phyloP scores from a whole-genome alignment of 2,797 vertebrate genomes.

The Acanthornis magna region DNA sequence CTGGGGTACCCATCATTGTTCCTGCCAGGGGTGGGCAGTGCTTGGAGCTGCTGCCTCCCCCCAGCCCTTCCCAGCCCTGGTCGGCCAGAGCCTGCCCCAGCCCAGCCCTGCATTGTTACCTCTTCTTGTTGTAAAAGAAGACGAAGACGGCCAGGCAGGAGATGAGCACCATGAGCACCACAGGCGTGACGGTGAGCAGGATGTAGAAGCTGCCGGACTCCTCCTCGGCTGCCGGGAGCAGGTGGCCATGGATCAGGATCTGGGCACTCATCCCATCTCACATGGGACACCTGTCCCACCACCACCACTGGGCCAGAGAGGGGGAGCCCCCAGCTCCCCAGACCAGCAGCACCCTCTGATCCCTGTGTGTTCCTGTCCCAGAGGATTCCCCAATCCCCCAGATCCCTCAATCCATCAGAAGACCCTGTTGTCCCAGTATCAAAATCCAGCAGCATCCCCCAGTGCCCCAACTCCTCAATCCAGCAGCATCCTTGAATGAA shows the following conservation, averaged over 20 bases:
- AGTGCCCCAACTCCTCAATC: rapidly evolving
- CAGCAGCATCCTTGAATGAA: neutral
- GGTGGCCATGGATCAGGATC: rapidly evolving
- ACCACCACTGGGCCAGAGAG: neutral
- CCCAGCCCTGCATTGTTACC: slow-evolving; percentile 15
- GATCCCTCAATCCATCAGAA: neutral
- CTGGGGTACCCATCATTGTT: slow-evolving; percentile 61
- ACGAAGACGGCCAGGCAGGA: slow-evolving; percentile 59
- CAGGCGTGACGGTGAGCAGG: slow-evolving; percentile 70
- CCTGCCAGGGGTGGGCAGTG: neutral
- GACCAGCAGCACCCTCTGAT: neutral
- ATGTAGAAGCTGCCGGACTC: slow-evolving; percentile 63
- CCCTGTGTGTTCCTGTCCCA: neutral
- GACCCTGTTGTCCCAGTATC: too few relatives aligned
- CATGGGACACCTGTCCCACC: neutral
- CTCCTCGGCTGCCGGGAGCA: slow-evolving; percentile 67
- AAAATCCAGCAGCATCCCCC: neutral
- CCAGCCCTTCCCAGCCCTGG: neutral
- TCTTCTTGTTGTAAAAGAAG: slow-evolving; percentile 77
- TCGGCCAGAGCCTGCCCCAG: rapidly evolving
- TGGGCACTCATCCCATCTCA: neutral
- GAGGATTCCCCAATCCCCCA: neutral
- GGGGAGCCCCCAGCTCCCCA: neutral
- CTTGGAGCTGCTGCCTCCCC: neutral
- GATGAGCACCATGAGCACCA: slow-evolving; percentile 71